Percentiles rank a stretch among this genome's conserved stretches.
phyloP scores from a whole-genome alignment of 2,888 invertebrate genomes.

The Diaprepes abbreviatus region DNA sequence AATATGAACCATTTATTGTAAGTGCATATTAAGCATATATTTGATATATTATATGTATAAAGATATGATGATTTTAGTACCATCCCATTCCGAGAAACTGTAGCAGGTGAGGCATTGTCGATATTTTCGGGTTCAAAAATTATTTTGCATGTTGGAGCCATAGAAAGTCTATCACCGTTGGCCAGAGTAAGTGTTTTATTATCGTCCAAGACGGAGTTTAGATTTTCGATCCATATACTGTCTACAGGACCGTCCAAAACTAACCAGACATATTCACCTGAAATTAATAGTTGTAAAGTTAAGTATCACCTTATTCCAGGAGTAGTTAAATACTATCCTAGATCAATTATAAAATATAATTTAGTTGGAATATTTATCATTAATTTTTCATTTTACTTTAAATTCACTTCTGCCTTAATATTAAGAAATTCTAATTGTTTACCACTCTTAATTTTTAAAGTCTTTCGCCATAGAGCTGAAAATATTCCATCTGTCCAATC shows the following conservation, averaged over 20 bases:
- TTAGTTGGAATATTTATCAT: too few relatives aligned
- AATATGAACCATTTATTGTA: too few relatives aligned
- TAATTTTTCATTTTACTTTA: too few relatives aligned
- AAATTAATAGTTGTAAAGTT: too few relatives aligned
- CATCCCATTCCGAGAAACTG: constrained; percentile 80
- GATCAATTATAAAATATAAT: too few relatives aligned
- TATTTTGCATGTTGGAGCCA: constrained; percentile 95
- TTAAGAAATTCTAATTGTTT: too few relatives aligned
- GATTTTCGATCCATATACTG: constrained; percentile 98
- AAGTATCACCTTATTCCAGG: too few relatives aligned
- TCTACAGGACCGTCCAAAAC: constrained; percentile 97
- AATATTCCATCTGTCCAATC: constrained; percentile 99
- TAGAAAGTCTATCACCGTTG: constrained; percentile 94
- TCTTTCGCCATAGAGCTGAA: constrained; percentile 96
- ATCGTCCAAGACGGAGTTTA: constrained; percentile 96
- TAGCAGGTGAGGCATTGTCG: constrained; percentile 97
- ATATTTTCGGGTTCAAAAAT: constrained; percentile 98
- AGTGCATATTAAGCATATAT: too few relatives aligned
- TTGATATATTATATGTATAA: too few relatives aligned
- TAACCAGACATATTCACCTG: constrained; percentile 90
- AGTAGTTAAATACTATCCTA: too few relatives aligned
- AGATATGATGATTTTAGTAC: too few relatives aligned
- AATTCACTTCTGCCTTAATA: too few relatives aligned
- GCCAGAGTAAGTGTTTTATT: constrained; percentile 95
- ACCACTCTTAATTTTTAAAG: constrained; percentile 87